Evolutionary conservation across 1,140 invertebrate species (phyloP).

Genomic region (Holotrichia oblita): DNA sequence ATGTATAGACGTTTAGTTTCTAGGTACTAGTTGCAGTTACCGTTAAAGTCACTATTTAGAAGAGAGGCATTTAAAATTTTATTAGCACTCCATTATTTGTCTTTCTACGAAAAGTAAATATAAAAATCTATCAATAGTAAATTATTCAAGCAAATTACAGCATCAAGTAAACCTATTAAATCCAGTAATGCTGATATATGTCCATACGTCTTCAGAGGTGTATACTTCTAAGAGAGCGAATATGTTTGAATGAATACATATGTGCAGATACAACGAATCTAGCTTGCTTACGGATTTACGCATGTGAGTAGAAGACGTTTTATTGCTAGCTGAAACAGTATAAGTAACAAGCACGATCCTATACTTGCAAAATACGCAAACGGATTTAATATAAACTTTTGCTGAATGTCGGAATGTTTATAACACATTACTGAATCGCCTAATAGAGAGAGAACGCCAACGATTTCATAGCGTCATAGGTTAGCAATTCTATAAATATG

Average conservation of each 20-base stretch:
- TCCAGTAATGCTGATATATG: too few species aligned
- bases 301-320: neutral
- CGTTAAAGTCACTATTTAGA: neutral
- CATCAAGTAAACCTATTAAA: neutral
- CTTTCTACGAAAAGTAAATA: neutral
- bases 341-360: neutral
- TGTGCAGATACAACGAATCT: neutral
- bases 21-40: neutral
- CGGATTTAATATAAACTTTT: neutral
- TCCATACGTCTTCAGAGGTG: neutral
- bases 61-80: neutral
- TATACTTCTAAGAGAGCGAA: neutral
- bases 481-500: conserved; percentile 27
- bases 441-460: neutral
- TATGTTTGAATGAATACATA: neutral
- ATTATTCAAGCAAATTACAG: conserved; percentile 5
- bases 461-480: conserved; percentile 18
- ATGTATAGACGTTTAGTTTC: neutral
- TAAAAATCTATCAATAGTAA: conserved; percentile 8
- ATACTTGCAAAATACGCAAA: neutral
- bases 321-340: neutral
- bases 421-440: neutral
- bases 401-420: conserved; percentile 1
- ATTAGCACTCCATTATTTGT: neutral
- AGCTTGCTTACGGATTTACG: neutral